Conservation (phyloP, 2,888 invertebrate genomes). For the Perdita meconis region DNA sequence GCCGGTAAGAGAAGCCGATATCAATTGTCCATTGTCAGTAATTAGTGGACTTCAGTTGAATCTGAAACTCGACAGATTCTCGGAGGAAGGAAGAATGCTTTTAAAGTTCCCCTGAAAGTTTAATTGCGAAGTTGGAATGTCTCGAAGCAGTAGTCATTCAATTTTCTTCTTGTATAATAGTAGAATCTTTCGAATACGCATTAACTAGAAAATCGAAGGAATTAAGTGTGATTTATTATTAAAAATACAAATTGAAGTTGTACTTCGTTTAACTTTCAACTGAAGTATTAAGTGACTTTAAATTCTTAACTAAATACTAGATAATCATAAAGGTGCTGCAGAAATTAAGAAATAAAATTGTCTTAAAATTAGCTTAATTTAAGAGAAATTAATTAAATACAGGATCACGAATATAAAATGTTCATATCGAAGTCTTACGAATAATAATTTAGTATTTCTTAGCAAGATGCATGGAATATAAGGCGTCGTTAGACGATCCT, state of each 20-base stretch:
- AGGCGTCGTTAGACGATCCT: conserved; percentile 16
- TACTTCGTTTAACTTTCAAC: no score
- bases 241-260: no score
- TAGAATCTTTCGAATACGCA: no score
- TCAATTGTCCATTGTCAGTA: conserved; percentile 1
- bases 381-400: no score
- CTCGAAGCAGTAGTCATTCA: not conserved
- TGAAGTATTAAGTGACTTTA: no score
- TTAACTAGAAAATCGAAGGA: no score
- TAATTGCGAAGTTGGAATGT: not conserved
- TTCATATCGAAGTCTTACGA: not conserved
- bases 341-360: no score
- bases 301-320: no score
- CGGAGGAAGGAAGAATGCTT: not conserved
- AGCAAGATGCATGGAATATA: conserved; percentile 13
- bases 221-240: no score
- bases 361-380: no score
- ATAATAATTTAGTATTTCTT: not conserved
- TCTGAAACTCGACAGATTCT: not conserved
- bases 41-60: conserved; percentile 20
- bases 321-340: no score
- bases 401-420: no score
- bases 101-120: conserved; percentile 6
- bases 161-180: conserved; percentile 3
- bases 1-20: conserved; percentile 6